phyloP scores from a whole-genome alignment of 1,140 invertebrate genomes.

The Marisa cornuarietis region DNA sequence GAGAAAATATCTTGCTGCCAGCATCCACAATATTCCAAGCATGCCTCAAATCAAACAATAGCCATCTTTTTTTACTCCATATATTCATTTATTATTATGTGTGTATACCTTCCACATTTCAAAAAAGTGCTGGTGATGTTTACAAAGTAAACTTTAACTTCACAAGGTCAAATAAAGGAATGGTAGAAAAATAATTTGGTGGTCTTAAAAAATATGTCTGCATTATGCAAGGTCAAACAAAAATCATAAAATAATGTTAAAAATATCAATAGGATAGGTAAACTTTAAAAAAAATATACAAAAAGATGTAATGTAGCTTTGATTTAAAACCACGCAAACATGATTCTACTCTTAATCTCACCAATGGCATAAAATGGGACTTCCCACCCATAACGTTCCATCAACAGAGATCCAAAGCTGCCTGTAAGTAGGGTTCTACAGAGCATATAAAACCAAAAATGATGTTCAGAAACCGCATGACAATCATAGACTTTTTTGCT shows the following conservation, averaged over 20 bases:
- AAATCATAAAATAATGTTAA: not conserved
- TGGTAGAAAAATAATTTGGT: not conserved
- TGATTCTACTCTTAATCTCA: constrained; percentile 50
- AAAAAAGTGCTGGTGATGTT: too few species aligned
- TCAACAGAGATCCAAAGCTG: constrained; percentile 75
- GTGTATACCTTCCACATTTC: too few species aligned
- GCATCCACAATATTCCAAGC: constrained; percentile 70
- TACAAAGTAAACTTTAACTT: not conserved
- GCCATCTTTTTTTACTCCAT: too few species aligned
- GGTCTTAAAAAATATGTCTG: not conserved
- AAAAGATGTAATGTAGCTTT: constrained; percentile 1
- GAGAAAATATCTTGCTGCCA: constrained; percentile 68
- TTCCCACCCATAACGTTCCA: constrained; percentile 77
- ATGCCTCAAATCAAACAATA: constrained; percentile 61
- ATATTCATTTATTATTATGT: too few species aligned
- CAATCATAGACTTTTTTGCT: too few species aligned
- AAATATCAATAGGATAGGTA: too few species aligned
- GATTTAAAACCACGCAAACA: not conserved
- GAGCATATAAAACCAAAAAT: constrained; percentile 41
- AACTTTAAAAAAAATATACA: not conserved
- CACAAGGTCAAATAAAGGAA: not conserved
- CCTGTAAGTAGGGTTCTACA: constrained; percentile 76
- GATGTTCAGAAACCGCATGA: not conserved
- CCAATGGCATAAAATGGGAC: constrained; percentile 77
- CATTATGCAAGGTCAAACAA: not conserved